Evolutionary conservation across 2,888 invertebrate genomes (phyloP), one percentile per base, ranked within the genome.

Genomic region (Clivina fossor): DNA sequence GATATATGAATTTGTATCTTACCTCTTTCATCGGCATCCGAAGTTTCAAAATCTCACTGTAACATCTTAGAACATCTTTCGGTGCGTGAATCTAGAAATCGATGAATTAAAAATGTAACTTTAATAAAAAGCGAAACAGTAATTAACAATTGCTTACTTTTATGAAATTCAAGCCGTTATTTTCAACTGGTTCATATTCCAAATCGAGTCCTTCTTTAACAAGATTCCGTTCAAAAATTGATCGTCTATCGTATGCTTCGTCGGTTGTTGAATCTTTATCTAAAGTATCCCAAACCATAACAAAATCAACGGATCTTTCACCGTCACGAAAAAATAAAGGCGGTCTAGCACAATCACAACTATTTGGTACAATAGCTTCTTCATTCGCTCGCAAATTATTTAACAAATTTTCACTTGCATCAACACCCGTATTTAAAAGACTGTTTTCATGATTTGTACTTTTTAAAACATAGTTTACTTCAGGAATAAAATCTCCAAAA

Each of bases 21-120:
- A 90, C 84, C 79, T 86, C 88, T 80, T 88, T 92, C 91, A 96
- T 95, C 2, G 95, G 94, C 88, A 95, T 86, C 69, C 93, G 81
- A 18, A 95, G 78, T 72, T 95, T 94, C 64, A 95, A 79, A 66
- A 94, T 90, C 75, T 96, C 96, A 58, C 92, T 86, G 74, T 95
- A 95, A 64, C 92, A 81, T 62, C 86, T 80, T 46, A 95, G 74
- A 4, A 95, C 91, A 68, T 87, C 82, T 63, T 82, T 75, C 0
- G 95, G 92, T 1, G 92, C 90, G 73, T 94, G 92, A 57, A 96
- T 82, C 83, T 95, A 69, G 46, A 77, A 76, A n/a, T n/a, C n/a
- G n/a, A n/a, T 47, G 56, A 58, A 51, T 58, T 58, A 63, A 49
- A 16, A 41, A 32, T 49, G 7, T 32, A 32, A 46, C n/a, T 20